Conservation (phyloP, 2,113 vertebrate genomes). For the Hippoglossus stenolepis region DNA sequence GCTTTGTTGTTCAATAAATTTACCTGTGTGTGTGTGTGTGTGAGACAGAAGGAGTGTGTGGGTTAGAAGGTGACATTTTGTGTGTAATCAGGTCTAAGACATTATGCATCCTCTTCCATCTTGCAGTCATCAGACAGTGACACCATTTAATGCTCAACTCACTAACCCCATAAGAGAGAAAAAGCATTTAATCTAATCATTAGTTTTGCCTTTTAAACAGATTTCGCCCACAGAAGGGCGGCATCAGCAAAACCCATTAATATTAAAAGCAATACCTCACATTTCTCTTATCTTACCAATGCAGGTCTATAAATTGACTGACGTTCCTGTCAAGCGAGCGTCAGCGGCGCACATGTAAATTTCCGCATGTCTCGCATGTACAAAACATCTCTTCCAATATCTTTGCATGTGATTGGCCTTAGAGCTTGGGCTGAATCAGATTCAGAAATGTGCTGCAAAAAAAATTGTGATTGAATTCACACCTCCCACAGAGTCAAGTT, state of each 20-base stretch:
- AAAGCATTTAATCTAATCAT: conserved; percentile 39
- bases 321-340: conserved; percentile 46
- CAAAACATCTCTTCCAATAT: conserved; percentile 73
- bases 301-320: conserved; percentile 73
- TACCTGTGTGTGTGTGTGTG: conserved; percentile 36
- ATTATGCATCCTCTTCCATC: conserved; percentile 57
- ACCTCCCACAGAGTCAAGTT: conserved; percentile 81
- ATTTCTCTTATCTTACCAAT: conserved; percentile 73
- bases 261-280: conserved; percentile 66
- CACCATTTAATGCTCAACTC: conserved; percentile 60
- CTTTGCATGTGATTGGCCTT: conserved; percentile 72
- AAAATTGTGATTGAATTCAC: conserved; percentile 79
- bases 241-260: conserved; percentile 62
- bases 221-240: conserved; percentile 40
- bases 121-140: conserved; percentile 57
- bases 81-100: conserved; percentile 50
- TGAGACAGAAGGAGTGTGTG: conserved; percentile 48
- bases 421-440: conserved; percentile 71
- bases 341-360: conserved; percentile 53
- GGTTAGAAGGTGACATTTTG: conserved; percentile 48
- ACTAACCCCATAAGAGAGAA: conserved; percentile 44
- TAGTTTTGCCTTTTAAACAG: conserved; percentile 53
- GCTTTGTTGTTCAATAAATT: conserved; percentile 68
- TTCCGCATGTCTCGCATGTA: conserved; percentile 53
- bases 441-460: conserved; percentile 65